Conservation (phyloP, 1,140 invertebrate species). For the Popillia japonica region DNA sequence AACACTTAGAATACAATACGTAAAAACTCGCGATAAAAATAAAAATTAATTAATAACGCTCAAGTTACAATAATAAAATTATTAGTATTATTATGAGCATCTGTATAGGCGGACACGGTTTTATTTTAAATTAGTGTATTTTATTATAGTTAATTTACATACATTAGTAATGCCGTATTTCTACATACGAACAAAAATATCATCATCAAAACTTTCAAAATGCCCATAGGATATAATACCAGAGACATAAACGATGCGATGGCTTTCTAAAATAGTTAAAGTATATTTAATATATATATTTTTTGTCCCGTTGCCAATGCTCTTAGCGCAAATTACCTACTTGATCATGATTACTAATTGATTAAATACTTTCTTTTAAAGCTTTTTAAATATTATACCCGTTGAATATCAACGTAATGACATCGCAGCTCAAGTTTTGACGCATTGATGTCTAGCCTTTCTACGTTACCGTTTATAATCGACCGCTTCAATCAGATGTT, state of each 20-base stretch:
- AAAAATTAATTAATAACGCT: conserved; percentile 2
- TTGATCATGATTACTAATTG: neutral
- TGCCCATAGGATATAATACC: neutral
- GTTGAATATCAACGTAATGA: too few relatives aligned
- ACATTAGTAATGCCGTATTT: neutral
- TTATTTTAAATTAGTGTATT: neutral
- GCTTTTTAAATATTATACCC: neutral
- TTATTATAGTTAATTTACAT: conserved; percentile 6
- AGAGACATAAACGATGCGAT: neutral
- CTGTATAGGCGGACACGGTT: too few relatives aligned
- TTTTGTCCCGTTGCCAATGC: neutral
- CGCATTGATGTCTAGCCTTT: too few relatives aligned
- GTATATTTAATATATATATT: neutral
- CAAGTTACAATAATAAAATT: conserved; percentile 1
- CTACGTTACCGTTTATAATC: too few relatives aligned
- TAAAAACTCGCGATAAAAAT: neutral
- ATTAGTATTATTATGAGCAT: neutral
- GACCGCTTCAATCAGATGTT: too few relatives aligned
- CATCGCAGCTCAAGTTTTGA: too few relatives aligned
- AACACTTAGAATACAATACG: neutral
- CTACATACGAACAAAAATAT: too few relatives aligned
- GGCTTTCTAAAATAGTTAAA: conserved; percentile 5
- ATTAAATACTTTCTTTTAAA: neutral
- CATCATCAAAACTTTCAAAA: neutral
- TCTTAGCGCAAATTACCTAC: too few relatives aligned